Evolutionary conservation across 2,888 invertebrate genomes (phyloP).

Genomic region (Agrilus biguttatus): DNA sequence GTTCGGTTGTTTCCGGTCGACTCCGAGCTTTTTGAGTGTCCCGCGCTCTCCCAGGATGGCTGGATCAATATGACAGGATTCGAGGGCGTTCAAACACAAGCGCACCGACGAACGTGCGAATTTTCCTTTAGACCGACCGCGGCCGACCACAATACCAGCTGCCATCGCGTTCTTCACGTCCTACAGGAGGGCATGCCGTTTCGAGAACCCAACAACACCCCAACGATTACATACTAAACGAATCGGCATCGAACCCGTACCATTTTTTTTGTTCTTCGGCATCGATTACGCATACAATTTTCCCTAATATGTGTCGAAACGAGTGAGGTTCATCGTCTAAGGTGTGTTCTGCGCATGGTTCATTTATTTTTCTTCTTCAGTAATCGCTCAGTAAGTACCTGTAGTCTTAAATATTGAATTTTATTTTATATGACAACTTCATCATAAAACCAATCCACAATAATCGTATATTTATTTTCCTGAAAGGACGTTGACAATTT

Average conservation of each 20-base stretch:
- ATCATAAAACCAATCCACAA: no score
- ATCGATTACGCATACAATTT: no score
- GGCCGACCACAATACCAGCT: constrained; percentile 10
- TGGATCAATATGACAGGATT: constrained; percentile 28
- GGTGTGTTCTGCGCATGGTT: constrained; percentile 24
- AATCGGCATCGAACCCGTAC: no score
- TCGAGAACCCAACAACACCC: no score
- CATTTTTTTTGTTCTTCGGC: no score
- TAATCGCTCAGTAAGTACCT: no score
- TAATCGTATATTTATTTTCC: no score
- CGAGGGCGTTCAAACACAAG: constrained; percentile 15
- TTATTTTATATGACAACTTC: no score
- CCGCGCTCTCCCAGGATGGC: constrained; percentile 25
- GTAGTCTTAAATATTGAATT: no score
- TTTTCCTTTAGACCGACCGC: constrained; percentile 10
- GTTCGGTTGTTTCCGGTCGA: constrained; percentile 8
- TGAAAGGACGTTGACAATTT: no score
- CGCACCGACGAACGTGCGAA: constrained; percentile 12
- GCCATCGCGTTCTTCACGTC: constrained; percentile 6
- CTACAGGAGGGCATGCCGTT: neutral
- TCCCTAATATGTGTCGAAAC: no score
- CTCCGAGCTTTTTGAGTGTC: constrained; percentile 20
- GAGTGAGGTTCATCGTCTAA: constrained; percentile 11
- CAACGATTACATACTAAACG: no score
- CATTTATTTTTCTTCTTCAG: constrained; percentile 10